A percentile compares a stretch with the other conserved stretches of the same genome.
phyloP scores from a whole-genome alignment of 2,888 invertebrate species.

The Pseudococcus viburni region DNA sequence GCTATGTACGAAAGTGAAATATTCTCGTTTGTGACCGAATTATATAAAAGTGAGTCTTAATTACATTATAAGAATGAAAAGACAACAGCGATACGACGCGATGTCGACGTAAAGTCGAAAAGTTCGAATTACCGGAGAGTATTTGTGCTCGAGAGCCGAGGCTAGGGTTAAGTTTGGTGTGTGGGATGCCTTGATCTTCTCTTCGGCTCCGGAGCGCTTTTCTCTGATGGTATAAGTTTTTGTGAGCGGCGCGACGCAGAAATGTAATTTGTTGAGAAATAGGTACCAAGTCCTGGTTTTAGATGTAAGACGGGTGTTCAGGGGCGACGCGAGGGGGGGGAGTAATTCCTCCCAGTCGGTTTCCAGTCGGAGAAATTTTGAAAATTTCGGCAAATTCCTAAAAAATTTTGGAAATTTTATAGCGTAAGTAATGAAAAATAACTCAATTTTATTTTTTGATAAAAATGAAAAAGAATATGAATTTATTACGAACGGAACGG shows the following conservation, averaged over 20 bases:
- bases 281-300: no score
- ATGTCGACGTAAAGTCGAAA: not conserved
- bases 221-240: not conserved
- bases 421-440: no score
- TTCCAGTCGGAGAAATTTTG: no score
- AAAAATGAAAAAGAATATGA: no score
- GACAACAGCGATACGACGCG: not conserved
- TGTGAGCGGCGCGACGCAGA: not conserved
- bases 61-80: slow-evolving; percentile 27
- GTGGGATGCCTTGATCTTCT: not conserved
- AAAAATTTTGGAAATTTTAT: no score
- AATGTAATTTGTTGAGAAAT: not conserved
- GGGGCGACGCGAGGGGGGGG: no score
- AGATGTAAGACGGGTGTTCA: no score
- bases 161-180: not conserved
- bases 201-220: not conserved
- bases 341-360: no score
- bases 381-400: no score
- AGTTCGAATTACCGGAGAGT: not conserved
- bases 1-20: slow-evolving; percentile 8
- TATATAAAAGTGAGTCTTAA: slow-evolving; percentile 6
- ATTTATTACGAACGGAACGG: no score
- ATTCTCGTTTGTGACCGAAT: slow-evolving; percentile 21
- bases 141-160: not conserved
- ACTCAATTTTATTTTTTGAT: no score